phyloP scores from a whole-genome alignment of 2,797 vertebrate species.

The Pyrrhura leucotis region DNA sequence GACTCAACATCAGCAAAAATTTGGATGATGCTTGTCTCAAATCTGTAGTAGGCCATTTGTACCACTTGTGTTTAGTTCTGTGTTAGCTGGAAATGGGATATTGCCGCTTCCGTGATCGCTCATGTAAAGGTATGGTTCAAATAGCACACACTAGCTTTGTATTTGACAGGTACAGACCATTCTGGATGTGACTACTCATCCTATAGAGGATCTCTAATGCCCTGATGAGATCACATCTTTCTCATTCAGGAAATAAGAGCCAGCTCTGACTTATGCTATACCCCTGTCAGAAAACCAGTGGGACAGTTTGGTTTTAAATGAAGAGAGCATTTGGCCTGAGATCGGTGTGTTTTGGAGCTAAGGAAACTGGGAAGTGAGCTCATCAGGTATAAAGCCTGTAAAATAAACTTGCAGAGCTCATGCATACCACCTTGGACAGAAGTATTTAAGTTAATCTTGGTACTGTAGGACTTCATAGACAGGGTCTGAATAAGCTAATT shows the following conservation, averaged over 20 bases:
- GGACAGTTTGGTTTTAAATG: background rate
- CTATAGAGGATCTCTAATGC: background rate
- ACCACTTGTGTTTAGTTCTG: fast-evolving
- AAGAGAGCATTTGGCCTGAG: background rate
- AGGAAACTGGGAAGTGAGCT: background rate
- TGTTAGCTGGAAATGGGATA: background rate
- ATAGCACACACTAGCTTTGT: background rate
- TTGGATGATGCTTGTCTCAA: background rate
- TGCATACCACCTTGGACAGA: background rate
- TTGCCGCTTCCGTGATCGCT: background rate
- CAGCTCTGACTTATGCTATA: background rate
- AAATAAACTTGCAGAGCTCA: background rate
- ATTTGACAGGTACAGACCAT: background rate
- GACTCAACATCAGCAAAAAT: background rate
- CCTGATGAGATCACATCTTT: background rate
- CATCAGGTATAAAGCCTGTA: background rate
- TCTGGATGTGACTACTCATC: background rate
- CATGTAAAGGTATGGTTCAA: background rate
- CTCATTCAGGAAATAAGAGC: background rate
- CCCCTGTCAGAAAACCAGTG: background rate
- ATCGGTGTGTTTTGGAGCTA: background rate
- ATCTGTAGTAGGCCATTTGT: background rate
- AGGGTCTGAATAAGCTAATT: background rate
- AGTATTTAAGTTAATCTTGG: background rate
- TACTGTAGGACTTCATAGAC: background rate